Conservation (phyloP, 2,888 invertebrate genomes). For the Trilocha varians region DNA sequence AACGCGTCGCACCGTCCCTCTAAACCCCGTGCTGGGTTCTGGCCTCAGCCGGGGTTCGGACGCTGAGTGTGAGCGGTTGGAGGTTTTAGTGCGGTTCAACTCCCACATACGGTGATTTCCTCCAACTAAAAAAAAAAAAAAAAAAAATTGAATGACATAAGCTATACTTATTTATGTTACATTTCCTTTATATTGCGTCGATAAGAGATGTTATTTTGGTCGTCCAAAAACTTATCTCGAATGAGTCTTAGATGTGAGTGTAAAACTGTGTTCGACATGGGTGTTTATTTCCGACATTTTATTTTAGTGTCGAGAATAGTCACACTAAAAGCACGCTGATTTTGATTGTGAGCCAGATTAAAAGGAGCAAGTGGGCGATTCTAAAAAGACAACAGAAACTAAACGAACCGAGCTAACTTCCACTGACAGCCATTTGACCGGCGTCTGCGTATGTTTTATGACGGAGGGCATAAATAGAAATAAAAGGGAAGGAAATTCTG, state of each 20-base stretch:
- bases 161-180: background rate
- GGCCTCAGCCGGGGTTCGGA: no score
- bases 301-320: background rate
- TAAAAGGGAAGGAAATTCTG: slow-evolving; percentile 44
- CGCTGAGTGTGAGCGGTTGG: no score
- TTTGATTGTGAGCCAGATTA: slow-evolving; percentile 13
- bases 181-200: background rate
- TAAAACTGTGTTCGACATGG: background rate
- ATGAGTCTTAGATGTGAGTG: background rate
- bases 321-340: slow-evolving; percentile 3
- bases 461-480: slow-evolving; percentile 38
- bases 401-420: slow-evolving; percentile 22
- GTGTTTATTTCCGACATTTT: background rate
- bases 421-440: slow-evolving; percentile 29
- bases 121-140: no score
- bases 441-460: slow-evolving; percentile 44
- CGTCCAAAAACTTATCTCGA: background rate
- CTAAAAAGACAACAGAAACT: slow-evolving; percentile 15
- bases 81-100: no score
- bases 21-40: no score
- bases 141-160: background rate
- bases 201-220: background rate
- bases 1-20: no score
- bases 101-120: no score
- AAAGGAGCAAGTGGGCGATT: slow-evolving; percentile 15